Evolutionary conservation across 1,140 invertebrate species (phyloP).

Genomic region (Ips typographus): DNA sequence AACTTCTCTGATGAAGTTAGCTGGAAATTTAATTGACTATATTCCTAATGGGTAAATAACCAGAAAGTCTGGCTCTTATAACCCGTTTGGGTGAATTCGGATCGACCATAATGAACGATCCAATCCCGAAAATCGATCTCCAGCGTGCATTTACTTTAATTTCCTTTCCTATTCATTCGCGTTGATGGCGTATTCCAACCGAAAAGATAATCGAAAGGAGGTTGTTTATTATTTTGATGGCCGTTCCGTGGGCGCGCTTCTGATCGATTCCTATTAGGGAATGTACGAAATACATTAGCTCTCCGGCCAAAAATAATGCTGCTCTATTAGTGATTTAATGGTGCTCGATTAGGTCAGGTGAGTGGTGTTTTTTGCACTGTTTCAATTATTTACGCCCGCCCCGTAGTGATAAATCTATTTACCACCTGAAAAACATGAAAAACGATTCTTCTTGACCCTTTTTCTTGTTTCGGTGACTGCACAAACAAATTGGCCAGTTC

Average conservation of each 20-base stretch:
- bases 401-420: conserved; percentile 25
- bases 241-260: conserved; percentile 22
- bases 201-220: conserved; percentile 20
- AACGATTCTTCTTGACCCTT: not conserved
- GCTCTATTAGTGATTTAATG: conserved; percentile 27
- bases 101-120: conserved; percentile 8
- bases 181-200: conserved; percentile 14
- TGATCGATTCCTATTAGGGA: conserved; percentile 28
- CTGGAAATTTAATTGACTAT: no score
- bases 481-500: conserved; percentile 2
- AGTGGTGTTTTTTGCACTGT: conserved; percentile 8
- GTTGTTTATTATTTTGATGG: conserved; percentile 33
- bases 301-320: conserved; percentile 25
- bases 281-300: conserved; percentile 29
- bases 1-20: no score
- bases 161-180: conserved; percentile 16
- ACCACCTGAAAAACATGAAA: conserved; percentile 9
- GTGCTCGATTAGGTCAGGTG: conserved; percentile 6
- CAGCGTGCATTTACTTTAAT: conserved; percentile 20
- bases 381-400: conserved; percentile 17
- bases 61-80: no score
- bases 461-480: not conserved
- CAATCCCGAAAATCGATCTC: conserved; percentile 19
- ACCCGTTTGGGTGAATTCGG: not conserved
- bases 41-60: no score